Evolutionary conservation across 1,140 invertebrate genomes (phyloP).

Genomic region (Eumaeus atala): DNA sequence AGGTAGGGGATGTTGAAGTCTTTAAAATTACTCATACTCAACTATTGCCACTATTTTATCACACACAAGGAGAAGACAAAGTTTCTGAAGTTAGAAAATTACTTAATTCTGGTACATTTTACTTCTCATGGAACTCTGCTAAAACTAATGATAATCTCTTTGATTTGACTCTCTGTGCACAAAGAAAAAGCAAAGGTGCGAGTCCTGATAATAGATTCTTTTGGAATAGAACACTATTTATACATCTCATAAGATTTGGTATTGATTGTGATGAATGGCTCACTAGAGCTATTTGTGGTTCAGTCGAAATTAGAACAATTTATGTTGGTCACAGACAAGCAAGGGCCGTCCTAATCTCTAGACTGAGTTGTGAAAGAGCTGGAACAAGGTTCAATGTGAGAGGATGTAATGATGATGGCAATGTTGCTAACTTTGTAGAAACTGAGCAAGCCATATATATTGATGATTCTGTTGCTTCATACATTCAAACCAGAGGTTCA

Average conservation of each 20-base stretch:
- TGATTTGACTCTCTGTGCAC: constrained; percentile 95
- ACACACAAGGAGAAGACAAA: constrained; percentile 81
- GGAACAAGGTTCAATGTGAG: constrained; percentile 98
- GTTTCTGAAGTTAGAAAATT: constrained; percentile 89
- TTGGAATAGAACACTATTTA: constrained; percentile 96
- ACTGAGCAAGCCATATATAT: constrained; percentile 97
- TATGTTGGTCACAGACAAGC: constrained; percentile 96
- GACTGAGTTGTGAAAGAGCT: constrained; percentile 96
- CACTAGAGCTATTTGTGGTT: constrained; percentile 95
- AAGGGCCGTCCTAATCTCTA: constrained; percentile 93
- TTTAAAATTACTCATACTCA: constrained; percentile 94
- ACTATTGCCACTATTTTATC: constrained; percentile 90
- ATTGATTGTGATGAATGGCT: constrained; percentile 93
- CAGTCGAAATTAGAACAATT: constrained; percentile 95
- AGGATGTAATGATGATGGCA: constrained; percentile 98
- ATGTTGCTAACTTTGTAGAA: constrained; percentile 99
- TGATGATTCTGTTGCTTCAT: constrained; percentile 89
- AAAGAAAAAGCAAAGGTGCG: constrained; percentile 88
- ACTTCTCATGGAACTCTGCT: constrained; percentile 87
- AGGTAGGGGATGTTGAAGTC: constrained; percentile 93
- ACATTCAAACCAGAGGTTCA: constrained; percentile 93
- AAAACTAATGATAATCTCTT: constrained; percentile 73
- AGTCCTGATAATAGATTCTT: constrained; percentile 93
- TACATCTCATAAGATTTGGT: constrained; percentile 92
- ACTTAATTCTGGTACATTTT: constrained; percentile 96